Conservation (phyloP, 2,797 vertebrate species). For the Darevskia mixta region DNA sequence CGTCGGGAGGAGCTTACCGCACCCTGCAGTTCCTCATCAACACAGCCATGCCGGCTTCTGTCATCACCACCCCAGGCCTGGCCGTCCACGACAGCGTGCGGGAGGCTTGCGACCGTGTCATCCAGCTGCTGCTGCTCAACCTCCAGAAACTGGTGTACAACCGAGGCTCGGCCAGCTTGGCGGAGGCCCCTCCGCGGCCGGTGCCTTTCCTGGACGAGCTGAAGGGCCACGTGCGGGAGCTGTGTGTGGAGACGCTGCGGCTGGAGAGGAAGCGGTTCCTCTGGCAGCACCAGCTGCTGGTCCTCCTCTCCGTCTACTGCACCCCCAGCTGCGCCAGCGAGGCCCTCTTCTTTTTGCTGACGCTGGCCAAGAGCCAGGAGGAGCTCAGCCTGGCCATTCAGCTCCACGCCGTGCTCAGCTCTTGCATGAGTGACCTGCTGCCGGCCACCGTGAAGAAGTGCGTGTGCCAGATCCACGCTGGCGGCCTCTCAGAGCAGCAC, state of each 20-base stretch:
- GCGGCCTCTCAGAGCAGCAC: constrained; percentile 83
- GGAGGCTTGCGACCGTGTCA: constrained; percentile 91
- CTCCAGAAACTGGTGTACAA: constrained; percentile 93
- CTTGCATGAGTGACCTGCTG: constrained; percentile 86
- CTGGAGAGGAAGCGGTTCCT: constrained; percentile 92
- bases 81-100: constrained; percentile 89
- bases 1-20: constrained; percentile 86
- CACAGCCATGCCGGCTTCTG: constrained; percentile 91
- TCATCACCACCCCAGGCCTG: constrained; percentile 88
- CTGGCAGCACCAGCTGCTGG: constrained; percentile 93
- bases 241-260: constrained; percentile 89
- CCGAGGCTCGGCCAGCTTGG: constrained; percentile 75
- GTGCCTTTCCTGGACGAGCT: constrained; percentile 93
- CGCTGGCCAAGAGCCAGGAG: constrained; percentile 87
- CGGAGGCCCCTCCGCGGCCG: constrained; percentile 72
- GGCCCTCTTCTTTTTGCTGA: constrained; percentile 88
- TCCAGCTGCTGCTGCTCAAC: constrained; percentile 91
- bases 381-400: constrained; percentile 90
- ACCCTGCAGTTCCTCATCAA: constrained; percentile 90
- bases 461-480: constrained; percentile 89
- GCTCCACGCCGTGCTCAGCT: constrained; percentile 84
- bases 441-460: constrained; percentile 85
- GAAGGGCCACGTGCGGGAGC: constrained; percentile 84
- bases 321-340: constrained; percentile 89
- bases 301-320: constrained; percentile 88